Base-by-base conservation (phyloP, 2,888 invertebrate species). In the Tethea ocularis region DNA sequence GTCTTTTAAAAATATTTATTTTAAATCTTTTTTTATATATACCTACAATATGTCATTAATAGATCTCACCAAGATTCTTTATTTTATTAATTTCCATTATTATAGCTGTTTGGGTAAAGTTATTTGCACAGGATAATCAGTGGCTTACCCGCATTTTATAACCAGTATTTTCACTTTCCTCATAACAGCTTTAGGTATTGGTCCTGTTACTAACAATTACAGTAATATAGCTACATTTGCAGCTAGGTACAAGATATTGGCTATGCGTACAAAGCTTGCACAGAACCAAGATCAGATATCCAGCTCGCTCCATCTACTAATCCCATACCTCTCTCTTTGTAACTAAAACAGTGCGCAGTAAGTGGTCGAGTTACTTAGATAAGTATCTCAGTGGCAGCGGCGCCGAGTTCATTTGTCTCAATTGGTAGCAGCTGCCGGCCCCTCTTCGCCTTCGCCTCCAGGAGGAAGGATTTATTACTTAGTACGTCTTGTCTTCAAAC, bases 341-440 rank as follows among this genome's bases (percentile, higher is more conserved):
- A 20, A 33, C 17, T 54, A 17, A 54, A 53, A 52, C 24, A 52
- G 22, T 46, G 46, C 26, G 29, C 29, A 65, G 60, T 61, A 58
- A 68, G 62, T 59, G 59, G 57, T 64, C 66, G 61, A 61, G 61
- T 66, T 60, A 53, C 51, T 58, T 59, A 60, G 60, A 58, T 58
- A 61, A 64, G 66, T 64, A 62, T 54, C 51, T 60, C 53, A 29
- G 46, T 64, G 66, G 62, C 57, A 15, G 62, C 77, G 89, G 90
- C 90, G 89, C 89, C 90, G 84, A 62, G 68, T 72, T 87, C 86
- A 86, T 88, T 89, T 84, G 82, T 82, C 73, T 86, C 89, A 90
- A 90, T 90, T 89, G 87, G 76, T 69, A 68, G 73, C 88, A 86
- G 84, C 87, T 87, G 87, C 80, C 75, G 72, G 66, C 70, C 73